These are phyloP conservation scores for Lethrus apterus DNA, from an alignment of 1,140 invertebrate species.

Conservation along the genomic window DNA sequence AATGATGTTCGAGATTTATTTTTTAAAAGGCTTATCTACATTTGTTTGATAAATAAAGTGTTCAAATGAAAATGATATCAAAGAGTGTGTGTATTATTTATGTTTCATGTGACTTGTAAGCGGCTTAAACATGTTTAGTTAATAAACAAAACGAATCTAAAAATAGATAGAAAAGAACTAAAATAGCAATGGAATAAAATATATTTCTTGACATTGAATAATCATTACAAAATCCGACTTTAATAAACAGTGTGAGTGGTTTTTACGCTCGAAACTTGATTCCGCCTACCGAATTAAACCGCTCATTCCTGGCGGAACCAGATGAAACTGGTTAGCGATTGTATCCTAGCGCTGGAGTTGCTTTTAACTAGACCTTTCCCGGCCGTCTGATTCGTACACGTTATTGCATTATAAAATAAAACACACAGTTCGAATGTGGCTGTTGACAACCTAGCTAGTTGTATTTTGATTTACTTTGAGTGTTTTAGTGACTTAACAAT, in stretches of 20 bases:
- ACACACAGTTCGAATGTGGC: background rate
- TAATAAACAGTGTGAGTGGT: background rate
- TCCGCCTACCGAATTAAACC: conserved; percentile 36
- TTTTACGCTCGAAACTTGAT: conserved; percentile 22
- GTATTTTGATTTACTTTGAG: no score
- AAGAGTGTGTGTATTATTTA: no score
- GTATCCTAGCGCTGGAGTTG: conserved; percentile 26
- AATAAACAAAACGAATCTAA: conserved; percentile 8
- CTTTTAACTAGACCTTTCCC: conserved; percentile 28
- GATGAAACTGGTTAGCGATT: conserved; percentile 34
- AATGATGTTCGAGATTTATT: no score
- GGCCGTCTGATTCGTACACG: conserved; percentile 12
- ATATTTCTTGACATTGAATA: conserved; percentile 6
- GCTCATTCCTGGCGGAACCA: conserved; percentile 37
- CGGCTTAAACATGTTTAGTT: background rate
- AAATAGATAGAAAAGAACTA: conserved; percentile 2
- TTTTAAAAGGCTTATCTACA: no score
- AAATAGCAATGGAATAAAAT: conserved; percentile 2
- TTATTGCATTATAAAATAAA: conserved; percentile 7
- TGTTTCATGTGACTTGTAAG: no score
- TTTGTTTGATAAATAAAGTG: no score
- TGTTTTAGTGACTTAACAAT: no score
- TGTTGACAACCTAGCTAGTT: no score
- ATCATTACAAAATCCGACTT: conserved; percentile 5
- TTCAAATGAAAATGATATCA: no score